Evolutionary conservation across 2,113 vertebrate species (phyloP).

Genomic region (Vidua chalybeata): DNA sequence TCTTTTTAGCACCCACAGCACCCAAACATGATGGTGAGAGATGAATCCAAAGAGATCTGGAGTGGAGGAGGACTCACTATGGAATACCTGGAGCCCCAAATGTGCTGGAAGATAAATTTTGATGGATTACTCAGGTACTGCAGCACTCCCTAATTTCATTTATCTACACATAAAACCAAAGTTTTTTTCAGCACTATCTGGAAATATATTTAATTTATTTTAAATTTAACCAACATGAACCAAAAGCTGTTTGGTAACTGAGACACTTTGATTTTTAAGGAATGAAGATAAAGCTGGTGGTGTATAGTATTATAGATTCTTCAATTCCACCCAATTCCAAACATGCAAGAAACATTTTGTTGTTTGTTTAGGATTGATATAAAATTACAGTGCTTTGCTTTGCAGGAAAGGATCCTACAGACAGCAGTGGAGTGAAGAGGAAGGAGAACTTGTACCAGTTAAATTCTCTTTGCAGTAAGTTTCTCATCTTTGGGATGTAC

Average conservation of each 20-base stretch:
- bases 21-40: constrained; percentile 64
- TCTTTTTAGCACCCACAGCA: constrained; percentile 60
- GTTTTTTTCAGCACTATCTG: not conserved
- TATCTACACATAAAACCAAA: not conserved
- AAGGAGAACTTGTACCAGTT: constrained; percentile 33
- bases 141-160: not conserved
- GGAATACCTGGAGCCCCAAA: constrained; percentile 30
- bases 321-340: not conserved
- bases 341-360: not conserved
- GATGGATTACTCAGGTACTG: constrained; percentile 55
- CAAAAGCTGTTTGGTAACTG: not conserved
- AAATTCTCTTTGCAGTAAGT: constrained; percentile 56
- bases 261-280: not conserved
- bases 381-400: not conserved
- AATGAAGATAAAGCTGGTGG: not conserved
- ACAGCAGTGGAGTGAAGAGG: constrained; percentile 51
- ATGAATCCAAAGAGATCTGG: constrained; percentile 55
- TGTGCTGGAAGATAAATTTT: constrained; percentile 48
- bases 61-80: constrained; percentile 55
- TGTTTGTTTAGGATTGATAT: not conserved
- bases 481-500: not conserved
- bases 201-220: not conserved
- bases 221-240: not conserved
- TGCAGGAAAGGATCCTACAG: constrained; percentile 59
- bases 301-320: rapidly evolving